Base-by-base conservation (phyloP, 2,113 vertebrate species). In the Leiothrix lutea region DNA sequence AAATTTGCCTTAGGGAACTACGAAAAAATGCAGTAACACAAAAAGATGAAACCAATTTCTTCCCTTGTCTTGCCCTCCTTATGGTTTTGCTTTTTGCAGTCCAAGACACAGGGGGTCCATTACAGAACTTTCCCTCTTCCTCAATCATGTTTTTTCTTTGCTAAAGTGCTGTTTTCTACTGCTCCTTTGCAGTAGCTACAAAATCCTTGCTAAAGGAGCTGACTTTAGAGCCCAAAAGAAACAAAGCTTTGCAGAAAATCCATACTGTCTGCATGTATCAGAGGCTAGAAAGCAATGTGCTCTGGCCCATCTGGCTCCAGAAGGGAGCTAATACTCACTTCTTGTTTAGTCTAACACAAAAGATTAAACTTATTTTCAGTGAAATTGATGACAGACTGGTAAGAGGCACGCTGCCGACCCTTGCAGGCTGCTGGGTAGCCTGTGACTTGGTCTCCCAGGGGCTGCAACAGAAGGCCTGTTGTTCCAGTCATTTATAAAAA, bases 1-100 rank as follows among this genome's bases (percentile, higher is more conserved):
- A 92, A 95, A 97, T 90, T 91, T 91, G 94, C 95, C 91, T 92
- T 45, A 83, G 85, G 93, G 87, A 91, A 61, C 1, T 47, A 82
- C 1, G 42, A 61, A 94, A 92, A 95, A 95, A 85, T 79, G 87
- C 73, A 83, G 31, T 25, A 88, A 86, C 1, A 8, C 86, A 85
- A 90, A 79, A 87, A 62, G 62, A 82, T 17, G 16, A 81, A 95
- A 77, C 35, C 78, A 57, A 87, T 62, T 45, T 62, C 33, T 80
- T 73, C 60, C 44, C 31, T 85, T 61, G 38, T 87, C 50, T 73
- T 70, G 24, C 50, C 57, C 22, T 58, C 60, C 40, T 81, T 53
- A 75, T 8, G 72, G 51, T 47, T 95, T 75, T 81, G 48, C 25
- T 72, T 86, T 74, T 56, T 71, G 64, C 51, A 62, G 86, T 58